A percentile compares a stretch with the other conserved stretches of the same genome.
phyloP scores from a whole-genome alignment of 1,140 invertebrate species.

The Tachypleus tridentatus region DNA sequence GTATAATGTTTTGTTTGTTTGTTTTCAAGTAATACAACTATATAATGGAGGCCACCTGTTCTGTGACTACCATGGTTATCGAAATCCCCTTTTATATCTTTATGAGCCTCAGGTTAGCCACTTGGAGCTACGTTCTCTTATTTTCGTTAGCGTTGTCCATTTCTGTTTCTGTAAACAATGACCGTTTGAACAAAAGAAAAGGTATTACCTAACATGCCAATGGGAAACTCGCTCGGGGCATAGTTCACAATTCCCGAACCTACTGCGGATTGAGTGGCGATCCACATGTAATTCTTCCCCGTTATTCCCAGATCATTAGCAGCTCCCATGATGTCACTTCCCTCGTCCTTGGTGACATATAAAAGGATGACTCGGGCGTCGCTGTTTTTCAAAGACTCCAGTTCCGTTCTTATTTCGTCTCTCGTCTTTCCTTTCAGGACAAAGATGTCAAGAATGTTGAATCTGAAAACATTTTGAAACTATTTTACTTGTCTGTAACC shows the following conservation, averaged over 20 bases:
- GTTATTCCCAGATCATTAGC: constrained; percentile 75
- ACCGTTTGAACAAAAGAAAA: neutral
- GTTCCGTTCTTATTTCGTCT: constrained; percentile 13
- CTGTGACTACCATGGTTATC: no score
- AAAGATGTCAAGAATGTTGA: constrained; percentile 22
- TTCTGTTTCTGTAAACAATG: no score
- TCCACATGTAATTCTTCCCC: constrained; percentile 92
- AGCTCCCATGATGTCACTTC: constrained; percentile 63
- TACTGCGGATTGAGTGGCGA: constrained; percentile 89
- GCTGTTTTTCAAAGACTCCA: constrained; percentile 60
- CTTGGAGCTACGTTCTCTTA: no score
- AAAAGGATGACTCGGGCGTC: constrained; percentile 88
- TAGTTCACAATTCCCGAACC: constrained; percentile 42
- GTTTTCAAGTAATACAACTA: no score
- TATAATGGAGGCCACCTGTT: no score
- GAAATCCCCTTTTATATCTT: no score
- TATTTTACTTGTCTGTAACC: no score
- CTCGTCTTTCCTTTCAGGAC: constrained; percentile 14
- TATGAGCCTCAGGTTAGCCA: no score
- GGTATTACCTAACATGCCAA: constrained; percentile 80
- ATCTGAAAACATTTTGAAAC: constrained; percentile 13
- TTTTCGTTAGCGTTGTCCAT: no score
- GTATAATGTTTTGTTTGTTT: no score
- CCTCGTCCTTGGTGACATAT: constrained; percentile 79
- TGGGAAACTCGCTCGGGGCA: constrained; percentile 67